A percentile compares a stretch with the other conserved stretches of the same genome.
Conservation (phyloP, 2,797 vertebrate genomes). For the Acanthopagrus latus region DNA sequence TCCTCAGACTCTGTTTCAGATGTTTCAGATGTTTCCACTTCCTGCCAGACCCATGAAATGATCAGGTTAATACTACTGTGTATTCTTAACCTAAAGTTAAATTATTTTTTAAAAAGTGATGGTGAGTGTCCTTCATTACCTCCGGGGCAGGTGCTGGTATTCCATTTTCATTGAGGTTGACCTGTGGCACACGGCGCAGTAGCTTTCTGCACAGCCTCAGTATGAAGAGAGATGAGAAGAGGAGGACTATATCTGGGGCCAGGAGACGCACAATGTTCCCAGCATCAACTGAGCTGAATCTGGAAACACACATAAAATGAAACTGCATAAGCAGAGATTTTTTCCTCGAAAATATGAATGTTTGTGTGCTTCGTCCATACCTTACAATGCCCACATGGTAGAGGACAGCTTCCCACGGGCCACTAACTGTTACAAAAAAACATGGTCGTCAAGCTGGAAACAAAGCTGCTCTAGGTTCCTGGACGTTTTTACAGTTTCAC, state of each 20-base stretch:
- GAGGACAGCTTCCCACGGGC: constrained; percentile 80
- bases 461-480: not conserved
- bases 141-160: constrained; percentile 63
- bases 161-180: constrained; percentile 72
- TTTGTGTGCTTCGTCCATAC: constrained; percentile 64
- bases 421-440: constrained; percentile 73
- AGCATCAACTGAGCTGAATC: constrained; percentile 81
- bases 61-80: not conserved
- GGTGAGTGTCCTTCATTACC: constrained; percentile 53
- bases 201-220: constrained; percentile 79
- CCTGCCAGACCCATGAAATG: constrained; percentile 57
- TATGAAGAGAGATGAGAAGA: constrained; percentile 74
- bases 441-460: not conserved
- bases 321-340: not conserved
- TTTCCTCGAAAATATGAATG: not conserved
- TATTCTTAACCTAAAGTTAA: not conserved
- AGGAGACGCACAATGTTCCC: constrained; percentile 82
- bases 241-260: constrained; percentile 81
- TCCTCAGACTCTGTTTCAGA: constrained; percentile 82
- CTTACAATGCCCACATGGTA: constrained; percentile 85
- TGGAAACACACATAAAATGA: constrained; percentile 53
- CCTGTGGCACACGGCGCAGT: constrained; percentile 52
- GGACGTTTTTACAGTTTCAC: not conserved
- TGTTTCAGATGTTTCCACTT: constrained; percentile 74
- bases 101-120: no score